Evolutionary conservation across 2,888 invertebrate genomes (phyloP), one percentile per base, ranked within the genome.

Genomic region (Hydrotaea cyrtoneurina): DNA sequence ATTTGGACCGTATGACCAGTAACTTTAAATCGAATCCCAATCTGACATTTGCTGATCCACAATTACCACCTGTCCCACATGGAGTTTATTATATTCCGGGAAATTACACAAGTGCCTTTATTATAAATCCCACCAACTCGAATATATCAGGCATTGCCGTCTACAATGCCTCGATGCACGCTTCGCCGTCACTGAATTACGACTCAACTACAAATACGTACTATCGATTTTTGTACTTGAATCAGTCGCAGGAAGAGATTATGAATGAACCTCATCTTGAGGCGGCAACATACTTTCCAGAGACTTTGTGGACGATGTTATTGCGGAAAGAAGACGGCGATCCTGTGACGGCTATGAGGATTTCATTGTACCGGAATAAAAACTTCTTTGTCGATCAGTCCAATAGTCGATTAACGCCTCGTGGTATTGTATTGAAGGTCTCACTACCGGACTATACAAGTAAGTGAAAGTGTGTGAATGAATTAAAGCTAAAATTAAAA

Each of bases 71-170:
- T 2, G 43, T 13, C 43, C 2, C 43, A 4, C 10, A 36, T 8
- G 81, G 81, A 0, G 21, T 73, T 19, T 5, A 59, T 0, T 19
- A 66, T 43, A 26, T 55, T 13, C 19, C 59, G 4, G 15, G 23
- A 0, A 19, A 82, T 11, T 15, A 8, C 1, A 50, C 71, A 0
- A 85, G 79, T n/a, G 15, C 79, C 13, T 85, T 85, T 15, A 79
- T 53, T 50, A 73, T 85, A 50, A 85, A 85, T 79, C 81, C 84
- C 4, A 13, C 43, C 0, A 81, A 81, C 50, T 82, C 81, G 4
- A 85, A 85, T n/a, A 36, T 85, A 2, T 79, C 81, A 0, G 84
- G 84, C 31, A 26, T 85, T 11, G 81, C 79, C 13, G 72, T 82
- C 36, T 82, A 81, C 23, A 73, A 72, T 15, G 0, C 23, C 5